Base-by-base conservation (phyloP, 2,797 vertebrate genomes). In the Chanos chanos region DNA sequence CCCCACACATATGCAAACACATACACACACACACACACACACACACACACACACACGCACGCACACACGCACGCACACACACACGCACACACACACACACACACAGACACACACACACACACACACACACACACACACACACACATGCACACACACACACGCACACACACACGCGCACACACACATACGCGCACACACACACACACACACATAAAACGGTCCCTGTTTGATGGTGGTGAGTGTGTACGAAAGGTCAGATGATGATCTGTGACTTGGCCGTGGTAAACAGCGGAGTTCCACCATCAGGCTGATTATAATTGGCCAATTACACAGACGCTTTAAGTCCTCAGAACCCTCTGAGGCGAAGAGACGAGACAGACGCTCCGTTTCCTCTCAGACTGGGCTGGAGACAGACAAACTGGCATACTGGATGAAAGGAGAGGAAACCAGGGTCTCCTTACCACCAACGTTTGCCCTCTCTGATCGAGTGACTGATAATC, bases 231-330 rank as follows among this genome's bases (percentile, higher is more conserved):
- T 19, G 57, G n/a, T n/a, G n/a, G n/a, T n/a, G n/a, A n/a, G n/a
- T n/a, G n/a, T n/a, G n/a, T n/a, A n/a, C n/a, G n/a, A n/a, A n/a
- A n/a, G n/a, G n/a, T n/a, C n/a, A n/a, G n/a, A n/a, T n/a, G n/a
- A n/a, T n/a, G n/a, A n/a, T n/a, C n/a, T n/a, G n/a, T n/a, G n/a
- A n/a, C n/a, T n/a, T n/a, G n/a, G n/a, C n/a, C n/a, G n/a, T n/a
- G n/a, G n/a, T n/a, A n/a, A n/a, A n/a, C n/a, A n/a, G n/a, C 54
- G 27, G 31, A 21, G 54, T 25, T 58, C 43, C 4, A 22, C 53
- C 43, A 52, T 69, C 49, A 51, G 45, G 22, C 44, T 75, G 64
- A 70, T 78, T 79, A 64, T 64, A 80, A 76, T 73, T 58, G 66
- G 34, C 47, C 61, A 61, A 54, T 73, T 71, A 71, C 53, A 52